Base-by-base conservation (phyloP, 1,140 invertebrate genomes). In the Heliconius hermathena region DNA sequence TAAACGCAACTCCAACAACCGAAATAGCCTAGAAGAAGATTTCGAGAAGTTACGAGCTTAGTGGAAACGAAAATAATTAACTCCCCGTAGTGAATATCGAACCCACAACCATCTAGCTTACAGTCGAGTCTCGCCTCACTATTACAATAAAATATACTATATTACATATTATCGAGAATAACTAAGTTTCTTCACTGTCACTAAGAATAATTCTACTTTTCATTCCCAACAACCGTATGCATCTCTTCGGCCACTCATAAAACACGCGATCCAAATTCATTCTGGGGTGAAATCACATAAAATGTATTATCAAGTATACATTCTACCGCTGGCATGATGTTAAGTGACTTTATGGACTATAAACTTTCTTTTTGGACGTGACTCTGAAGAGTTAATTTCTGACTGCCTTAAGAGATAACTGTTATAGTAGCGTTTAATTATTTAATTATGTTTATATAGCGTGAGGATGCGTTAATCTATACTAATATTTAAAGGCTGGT, bases 231-330 rank as follows among this genome's bases (percentile, higher is more conserved):
- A 72, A 29, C 79, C 33, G 70, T 82, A 66, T 82, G 83, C 82
- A 84, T 81, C 71, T 57, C 36, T 71, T 76, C 79, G 73, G 75
- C 78, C 82, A 83, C 78, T 81, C 81, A 82, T 84, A 82, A 84
- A 84, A 82, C 81, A 82, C 77, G 81, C 82, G 80, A 83, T 81
- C 79, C 74, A 66, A 86, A 86, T 87, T 86, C 84, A 87, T 86
- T 84, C 78, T 77, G 70, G 80, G 76, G 85, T 82, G 77, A 84
- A 85, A 84, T 88, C 84, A 79, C 86, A 88, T 88, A 88, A 88
- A 88, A 84, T 83, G 85, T 87, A 86, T 88, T 88, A 88, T 88
- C 84, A 86, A 86, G 85, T 77, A 84, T 82, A 83, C 81, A 82
- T 81, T 81, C 81, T 73, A 77, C 82, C 79, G 73, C 83, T 80